Evolutionary conservation across 2,888 invertebrate genomes (phyloP).

Genomic region (Chironomus riparius): DNA sequence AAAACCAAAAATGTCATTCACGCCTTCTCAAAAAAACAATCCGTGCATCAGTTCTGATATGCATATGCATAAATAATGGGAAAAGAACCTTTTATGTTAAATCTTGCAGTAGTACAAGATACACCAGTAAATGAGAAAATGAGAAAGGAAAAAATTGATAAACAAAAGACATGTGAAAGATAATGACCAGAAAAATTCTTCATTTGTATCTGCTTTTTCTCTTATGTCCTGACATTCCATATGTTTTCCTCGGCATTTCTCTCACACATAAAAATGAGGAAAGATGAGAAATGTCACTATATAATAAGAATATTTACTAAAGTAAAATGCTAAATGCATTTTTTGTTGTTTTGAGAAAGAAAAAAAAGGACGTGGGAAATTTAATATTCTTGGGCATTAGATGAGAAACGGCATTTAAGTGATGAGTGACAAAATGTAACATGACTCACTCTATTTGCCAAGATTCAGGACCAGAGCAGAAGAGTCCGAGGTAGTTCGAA

Average conservation of each 20-base stretch:
- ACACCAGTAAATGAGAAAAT: background rate
- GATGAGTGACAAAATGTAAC: too few relatives aligned
- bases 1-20: too few relatives aligned
- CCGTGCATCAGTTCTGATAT: too few relatives aligned
- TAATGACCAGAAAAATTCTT: slow-evolving; percentile 9
- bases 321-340: background rate
- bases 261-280: too few relatives aligned
- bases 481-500: too few relatives aligned
- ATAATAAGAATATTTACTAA: background rate
- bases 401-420: background rate
- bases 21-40: too few relatives aligned
- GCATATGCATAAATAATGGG: too few relatives aligned
- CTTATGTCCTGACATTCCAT: background rate
- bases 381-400: background rate
- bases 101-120: too few relatives aligned
- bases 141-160: background rate
- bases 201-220: background rate
- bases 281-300: too few relatives aligned
- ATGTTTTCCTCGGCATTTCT: background rate
- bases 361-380: background rate
- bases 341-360: background rate
- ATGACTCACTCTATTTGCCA: too few relatives aligned
- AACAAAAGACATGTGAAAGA: slow-evolving; percentile 15
- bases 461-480: too few relatives aligned
- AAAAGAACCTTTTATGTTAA: too few relatives aligned